These are phyloP conservation scores for Nestor notabilis DNA, from an alignment of 2,113 vertebrate species.

Conservation along the genomic window DNA sequence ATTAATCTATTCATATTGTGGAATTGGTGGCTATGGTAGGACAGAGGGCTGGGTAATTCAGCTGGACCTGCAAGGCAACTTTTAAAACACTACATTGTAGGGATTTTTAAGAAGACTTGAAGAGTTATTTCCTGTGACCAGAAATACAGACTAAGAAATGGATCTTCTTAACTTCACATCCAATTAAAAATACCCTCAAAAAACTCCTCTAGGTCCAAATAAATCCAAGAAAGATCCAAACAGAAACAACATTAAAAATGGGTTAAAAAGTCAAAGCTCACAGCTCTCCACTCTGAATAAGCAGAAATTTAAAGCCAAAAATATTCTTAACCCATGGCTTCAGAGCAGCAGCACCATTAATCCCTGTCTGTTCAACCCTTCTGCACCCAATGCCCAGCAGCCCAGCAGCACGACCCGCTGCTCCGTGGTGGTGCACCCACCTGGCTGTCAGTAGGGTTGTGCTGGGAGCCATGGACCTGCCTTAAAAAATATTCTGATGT, in stretches of 20 bases:
- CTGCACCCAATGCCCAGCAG: background rate
- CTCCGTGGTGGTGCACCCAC: fast-evolving
- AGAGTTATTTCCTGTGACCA: background rate
- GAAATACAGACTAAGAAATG: background rate
- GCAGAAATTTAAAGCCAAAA: background rate
- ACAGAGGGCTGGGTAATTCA: background rate
- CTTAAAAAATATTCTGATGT: background rate
- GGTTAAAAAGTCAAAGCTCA: background rate
- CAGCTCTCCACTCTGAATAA: background rate
- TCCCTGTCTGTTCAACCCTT: background rate
- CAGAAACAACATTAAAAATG: background rate
- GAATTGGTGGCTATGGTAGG: background rate
- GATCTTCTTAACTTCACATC: background rate
- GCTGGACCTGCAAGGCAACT: background rate
- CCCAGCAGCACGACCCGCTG: fast-evolving
- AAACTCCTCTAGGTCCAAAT: background rate
- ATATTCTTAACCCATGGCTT: background rate
- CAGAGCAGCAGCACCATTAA: background rate
- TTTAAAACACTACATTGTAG: background rate
- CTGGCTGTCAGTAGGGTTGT: background rate
- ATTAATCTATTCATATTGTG: background rate
- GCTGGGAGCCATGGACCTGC: background rate
- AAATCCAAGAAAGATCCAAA: background rate
- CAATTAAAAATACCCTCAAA: background rate
- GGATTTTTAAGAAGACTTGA: background rate